These are phyloP conservation scores for Hypsopygia costalis DNA, from an alignment of 2,888 invertebrate genomes.

Conservation along the genomic window DNA sequence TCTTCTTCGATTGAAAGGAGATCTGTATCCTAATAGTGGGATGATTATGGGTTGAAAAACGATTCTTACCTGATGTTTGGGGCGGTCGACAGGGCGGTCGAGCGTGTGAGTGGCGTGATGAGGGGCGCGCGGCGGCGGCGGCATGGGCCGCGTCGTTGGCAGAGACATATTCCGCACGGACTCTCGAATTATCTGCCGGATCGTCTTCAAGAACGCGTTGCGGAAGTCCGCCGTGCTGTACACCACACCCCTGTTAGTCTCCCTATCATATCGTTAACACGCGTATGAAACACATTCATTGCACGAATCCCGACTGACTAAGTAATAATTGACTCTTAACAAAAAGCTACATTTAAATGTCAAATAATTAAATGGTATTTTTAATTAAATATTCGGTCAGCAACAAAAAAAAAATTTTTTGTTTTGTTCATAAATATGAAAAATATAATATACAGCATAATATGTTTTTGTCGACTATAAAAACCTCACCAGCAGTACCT, in stretches of 20 bases:
- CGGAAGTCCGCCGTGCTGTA: constrained; percentile 95
- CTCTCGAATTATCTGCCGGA: constrained; percentile 97
- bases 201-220: constrained; percentile 97
- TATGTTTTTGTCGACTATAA: too few species aligned
- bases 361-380: too few species aligned
- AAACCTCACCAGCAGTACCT: too few species aligned
- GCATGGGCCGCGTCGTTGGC: constrained; percentile 86
- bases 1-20: too few species aligned
- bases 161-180: constrained; percentile 98
- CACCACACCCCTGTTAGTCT: neutral
- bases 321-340: neutral
- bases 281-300: constrained; percentile 1
- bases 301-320: neutral
- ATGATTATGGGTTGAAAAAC: too few species aligned
- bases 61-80: constrained; percentile 82
- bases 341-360: too few species aligned
- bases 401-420: too few species aligned
- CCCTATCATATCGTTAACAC: constrained; percentile 12
- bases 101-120: constrained; percentile 71
- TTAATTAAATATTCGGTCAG: too few species aligned
- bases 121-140: constrained; percentile 71
- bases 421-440: too few species aligned
- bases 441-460: too few species aligned
- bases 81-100: constrained; percentile 76
- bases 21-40: too few species aligned